phyloP scores from a whole-genome alignment of 2,888 invertebrate genomes.

The Ischnus inquisitorius region DNA sequence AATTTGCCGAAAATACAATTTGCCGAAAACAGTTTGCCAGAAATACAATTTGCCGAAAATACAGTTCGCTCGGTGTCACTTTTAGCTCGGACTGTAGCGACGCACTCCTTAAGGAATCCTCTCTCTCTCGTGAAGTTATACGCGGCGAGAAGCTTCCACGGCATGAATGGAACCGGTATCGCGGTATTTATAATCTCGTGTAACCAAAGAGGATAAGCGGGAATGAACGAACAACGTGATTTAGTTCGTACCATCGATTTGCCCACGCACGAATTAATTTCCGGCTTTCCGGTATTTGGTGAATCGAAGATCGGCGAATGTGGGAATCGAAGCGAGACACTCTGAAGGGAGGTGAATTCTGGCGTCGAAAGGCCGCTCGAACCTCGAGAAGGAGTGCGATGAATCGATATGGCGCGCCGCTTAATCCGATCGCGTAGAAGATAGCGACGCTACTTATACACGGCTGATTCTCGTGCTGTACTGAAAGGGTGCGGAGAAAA shows the following conservation, averaged over 20 bases:
- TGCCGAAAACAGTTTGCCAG: too few species aligned
- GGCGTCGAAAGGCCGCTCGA: neutral
- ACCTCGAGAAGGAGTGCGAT: conserved; percentile 1
- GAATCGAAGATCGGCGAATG: neutral
- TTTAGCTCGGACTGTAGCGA: too few species aligned
- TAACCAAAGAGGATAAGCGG: conserved; percentile 8
- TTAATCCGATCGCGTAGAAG: conserved; percentile 60
- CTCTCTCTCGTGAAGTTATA: neutral
- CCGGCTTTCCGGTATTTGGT: neutral
- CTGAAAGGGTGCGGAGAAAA: neutral
- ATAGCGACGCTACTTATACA: conserved; percentile 44
- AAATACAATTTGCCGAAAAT: too few species aligned
- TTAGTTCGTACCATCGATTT: conserved; percentile 63
- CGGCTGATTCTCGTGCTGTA: neutral
- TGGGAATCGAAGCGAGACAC: too few species aligned
- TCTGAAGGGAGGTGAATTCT: neutral
- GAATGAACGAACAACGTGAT: conserved; percentile 15
- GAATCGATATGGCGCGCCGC: conserved; percentile 11
- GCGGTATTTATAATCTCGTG: conserved; percentile 4
- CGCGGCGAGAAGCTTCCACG: conserved; percentile 27
- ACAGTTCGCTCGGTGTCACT: too few species aligned
- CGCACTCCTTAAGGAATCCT: neutral
- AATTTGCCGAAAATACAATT: too few species aligned
- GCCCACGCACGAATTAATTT: conserved; percentile 43
- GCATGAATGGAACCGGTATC: conserved; percentile 16